A percentile compares a stretch with the other conserved stretches of the same genome.
Evolutionary conservation across 2,113 vertebrate genomes (phyloP).

Genomic region (Phalacrocorax aristotelis): DNA sequence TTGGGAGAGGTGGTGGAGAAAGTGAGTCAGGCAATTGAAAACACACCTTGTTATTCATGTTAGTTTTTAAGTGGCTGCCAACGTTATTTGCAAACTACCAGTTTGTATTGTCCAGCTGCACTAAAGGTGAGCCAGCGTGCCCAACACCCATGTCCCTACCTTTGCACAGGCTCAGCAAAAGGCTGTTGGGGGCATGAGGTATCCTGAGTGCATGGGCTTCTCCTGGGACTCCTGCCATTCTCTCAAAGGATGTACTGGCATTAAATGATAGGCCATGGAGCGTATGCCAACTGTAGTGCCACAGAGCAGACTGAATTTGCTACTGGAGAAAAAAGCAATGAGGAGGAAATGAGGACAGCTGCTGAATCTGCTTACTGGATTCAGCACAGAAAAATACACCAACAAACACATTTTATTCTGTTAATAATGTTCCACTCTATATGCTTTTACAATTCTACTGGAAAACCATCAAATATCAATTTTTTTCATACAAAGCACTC

Average conservation of each 20-base stretch:
- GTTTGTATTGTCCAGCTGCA: fast-evolving
- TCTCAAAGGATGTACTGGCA: neutral
- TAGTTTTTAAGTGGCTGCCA: neutral
- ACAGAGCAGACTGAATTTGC: neutral
- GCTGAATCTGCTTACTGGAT: neutral
- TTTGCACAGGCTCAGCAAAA: neutral
- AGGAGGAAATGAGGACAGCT: neutral
- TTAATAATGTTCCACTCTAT: neutral
- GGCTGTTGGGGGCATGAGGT: fast-evolving
- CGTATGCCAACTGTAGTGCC: neutral
- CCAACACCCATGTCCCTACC: fast-evolving
- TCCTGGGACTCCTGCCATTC: neutral
- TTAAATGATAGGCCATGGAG: neutral
- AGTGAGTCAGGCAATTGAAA: neutral
- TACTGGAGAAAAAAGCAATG: neutral
- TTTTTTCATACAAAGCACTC: neutral
- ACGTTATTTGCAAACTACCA: neutral
- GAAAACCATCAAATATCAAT: neutral
- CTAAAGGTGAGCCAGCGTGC: neutral
- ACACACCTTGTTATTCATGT: neutral
- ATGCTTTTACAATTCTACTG: neutral
- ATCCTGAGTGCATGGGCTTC: neutral
- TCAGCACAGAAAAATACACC: neutral
- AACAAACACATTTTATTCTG: neutral
- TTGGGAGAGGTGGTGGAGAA: neutral